A percentile compares a stretch with the other conserved stretches of the same genome.
phyloP scores from a whole-genome alignment of 2,888 invertebrate species.

The Geophilus truncorum region DNA sequence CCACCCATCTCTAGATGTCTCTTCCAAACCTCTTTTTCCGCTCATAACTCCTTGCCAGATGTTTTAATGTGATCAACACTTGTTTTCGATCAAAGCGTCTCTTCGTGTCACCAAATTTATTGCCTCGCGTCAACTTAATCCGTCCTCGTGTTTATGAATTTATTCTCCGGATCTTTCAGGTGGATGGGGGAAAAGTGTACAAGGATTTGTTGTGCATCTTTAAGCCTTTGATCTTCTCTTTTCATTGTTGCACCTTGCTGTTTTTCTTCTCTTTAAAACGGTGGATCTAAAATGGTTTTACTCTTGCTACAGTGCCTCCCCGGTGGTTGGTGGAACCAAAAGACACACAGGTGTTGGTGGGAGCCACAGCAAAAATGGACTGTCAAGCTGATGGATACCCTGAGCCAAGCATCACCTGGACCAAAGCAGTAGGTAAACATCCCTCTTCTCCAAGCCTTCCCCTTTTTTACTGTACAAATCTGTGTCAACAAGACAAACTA shows the following conservation, averaged over 20 bases:
- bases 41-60: background rate
- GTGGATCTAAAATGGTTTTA: slow-evolving; percentile 1
- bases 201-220: background rate
- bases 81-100: background rate
- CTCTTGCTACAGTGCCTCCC: slow-evolving; percentile 67
- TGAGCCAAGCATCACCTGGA: slow-evolving; percentile 90
- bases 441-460: background rate
- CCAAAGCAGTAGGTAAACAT: slow-evolving; percentile 80
- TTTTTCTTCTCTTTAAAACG: no score
- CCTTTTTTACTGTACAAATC: background rate
- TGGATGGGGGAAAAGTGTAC: background rate
- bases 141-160: background rate
- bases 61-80: background rate
- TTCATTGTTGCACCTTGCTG: slow-evolving; percentile 30
- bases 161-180: background rate
- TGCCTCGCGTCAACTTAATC: background rate
- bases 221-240: slow-evolving; percentile 30
- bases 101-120: background rate
- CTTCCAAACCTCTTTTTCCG: background rate
- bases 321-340: slow-evolving; percentile 94
- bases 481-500: background rate
- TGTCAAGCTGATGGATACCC: slow-evolving; percentile 95
- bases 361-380: slow-evolving; percentile 87
- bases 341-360: slow-evolving; percentile 91
- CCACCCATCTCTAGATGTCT: no score